Conservation (phyloP, 2,113 vertebrate species). For the Bubo bubo region DNA sequence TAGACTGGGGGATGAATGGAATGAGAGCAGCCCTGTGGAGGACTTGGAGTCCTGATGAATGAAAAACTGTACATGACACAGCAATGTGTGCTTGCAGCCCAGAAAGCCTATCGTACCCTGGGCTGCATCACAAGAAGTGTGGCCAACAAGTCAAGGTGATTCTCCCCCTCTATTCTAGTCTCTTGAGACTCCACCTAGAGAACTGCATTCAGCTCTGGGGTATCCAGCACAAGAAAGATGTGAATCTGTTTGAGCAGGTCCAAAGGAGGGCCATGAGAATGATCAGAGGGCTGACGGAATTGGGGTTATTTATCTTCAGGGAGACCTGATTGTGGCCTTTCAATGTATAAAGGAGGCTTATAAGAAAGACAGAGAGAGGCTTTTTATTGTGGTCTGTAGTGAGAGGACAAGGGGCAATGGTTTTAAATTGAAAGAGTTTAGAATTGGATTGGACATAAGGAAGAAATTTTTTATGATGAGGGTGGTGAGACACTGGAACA, state of each 20-base stretch:
- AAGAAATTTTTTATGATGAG: neutral
- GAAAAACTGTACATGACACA: neutral
- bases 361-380: neutral
- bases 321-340: neutral
- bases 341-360: neutral
- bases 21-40: neutral
- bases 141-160: neutral
- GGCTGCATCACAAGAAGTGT: neutral
- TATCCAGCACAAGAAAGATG: neutral
- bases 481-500: too few relatives aligned
- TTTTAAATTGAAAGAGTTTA: neutral
- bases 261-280: neutral
- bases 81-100: neutral
- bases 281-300: neutral
- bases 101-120: neutral
- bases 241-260: neutral
- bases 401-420: neutral
- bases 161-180: neutral
- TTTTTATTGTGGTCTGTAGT: neutral
- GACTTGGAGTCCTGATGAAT: neutral
- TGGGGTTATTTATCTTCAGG: neutral
- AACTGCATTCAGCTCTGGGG: neutral
- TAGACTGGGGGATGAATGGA: neutral
- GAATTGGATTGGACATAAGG: neutral
- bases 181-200: rapidly evolving